Evolutionary conservation across 2,797 vertebrate species (phyloP).

Genomic region (Pygocentrus nattereri): DNA sequence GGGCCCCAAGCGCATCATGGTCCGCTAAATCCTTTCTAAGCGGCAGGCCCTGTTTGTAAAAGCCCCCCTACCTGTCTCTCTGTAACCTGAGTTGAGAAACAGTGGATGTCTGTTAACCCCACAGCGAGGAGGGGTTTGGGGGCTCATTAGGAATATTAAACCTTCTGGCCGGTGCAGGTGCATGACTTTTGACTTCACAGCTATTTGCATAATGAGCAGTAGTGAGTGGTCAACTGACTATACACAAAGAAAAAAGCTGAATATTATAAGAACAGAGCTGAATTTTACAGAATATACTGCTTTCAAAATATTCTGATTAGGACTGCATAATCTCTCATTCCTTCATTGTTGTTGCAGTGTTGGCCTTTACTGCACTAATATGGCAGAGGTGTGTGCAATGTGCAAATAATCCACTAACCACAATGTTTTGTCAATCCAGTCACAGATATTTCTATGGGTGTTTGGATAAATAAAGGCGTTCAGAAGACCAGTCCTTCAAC

Average conservation of each 20-base stretch:
- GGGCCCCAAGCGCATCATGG: constrained; percentile 57
- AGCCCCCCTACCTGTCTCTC: constrained; percentile 54
- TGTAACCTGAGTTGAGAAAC: constrained; percentile 70
- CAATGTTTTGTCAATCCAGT: neutral
- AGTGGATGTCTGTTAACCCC: constrained; percentile 53
- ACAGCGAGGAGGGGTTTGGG: constrained; percentile 59
- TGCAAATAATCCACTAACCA: neutral
- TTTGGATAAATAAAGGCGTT: neutral
- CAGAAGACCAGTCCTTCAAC: too few relatives aligned
- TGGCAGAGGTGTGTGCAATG: neutral
- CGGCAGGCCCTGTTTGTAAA: constrained; percentile 58
- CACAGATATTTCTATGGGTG: neutral
- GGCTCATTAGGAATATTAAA: constrained; percentile 70
- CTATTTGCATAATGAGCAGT: constrained; percentile 72
- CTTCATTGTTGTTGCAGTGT: neutral
- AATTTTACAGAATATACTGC: too few relatives aligned
- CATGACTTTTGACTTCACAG: constrained; percentile 67
- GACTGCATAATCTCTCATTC: neutral
- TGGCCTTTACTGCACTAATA: neutral
- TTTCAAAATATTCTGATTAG: neutral
- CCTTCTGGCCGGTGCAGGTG: constrained; percentile 73
- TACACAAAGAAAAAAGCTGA: constrained; percentile 60
- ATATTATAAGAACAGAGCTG: neutral
- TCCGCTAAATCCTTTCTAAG: constrained; percentile 59
- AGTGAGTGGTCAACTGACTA: constrained; percentile 64